Percentiles rank a stretch among this genome's conserved stretches.
phyloP scores from a whole-genome alignment of 1,140 invertebrate species.

The Drepana arcuata region DNA sequence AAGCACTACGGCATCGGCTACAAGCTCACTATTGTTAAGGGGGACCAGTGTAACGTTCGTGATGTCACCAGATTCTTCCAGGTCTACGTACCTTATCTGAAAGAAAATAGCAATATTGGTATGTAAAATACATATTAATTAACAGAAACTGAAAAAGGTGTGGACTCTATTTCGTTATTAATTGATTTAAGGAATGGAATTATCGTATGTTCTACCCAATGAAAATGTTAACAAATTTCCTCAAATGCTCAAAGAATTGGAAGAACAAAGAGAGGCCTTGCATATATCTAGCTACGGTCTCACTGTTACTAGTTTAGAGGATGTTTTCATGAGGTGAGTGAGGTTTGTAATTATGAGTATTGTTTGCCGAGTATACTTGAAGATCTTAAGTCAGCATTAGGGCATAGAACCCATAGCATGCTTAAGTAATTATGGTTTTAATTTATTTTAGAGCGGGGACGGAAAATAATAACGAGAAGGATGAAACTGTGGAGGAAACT shows the following conservation, averaged over 20 bases:
- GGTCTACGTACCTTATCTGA: constrained; percentile 72
- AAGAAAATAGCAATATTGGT: constrained; percentile 59
- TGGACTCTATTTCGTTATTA: too few species aligned
- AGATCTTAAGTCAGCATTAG: too few species aligned
- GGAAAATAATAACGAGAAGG: constrained; percentile 37
- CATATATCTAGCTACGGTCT: constrained; percentile 78
- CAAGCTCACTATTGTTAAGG: constrained; percentile 57
- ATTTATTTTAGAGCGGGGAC: constrained; percentile 65
- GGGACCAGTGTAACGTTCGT: constrained; percentile 67
- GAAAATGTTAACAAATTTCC: constrained; percentile 70
- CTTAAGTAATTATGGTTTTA: too few species aligned
- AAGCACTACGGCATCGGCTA: constrained; percentile 66
- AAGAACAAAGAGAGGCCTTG: constrained; percentile 75
- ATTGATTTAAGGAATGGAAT: constrained; percentile 62
- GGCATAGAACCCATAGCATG: too few species aligned
- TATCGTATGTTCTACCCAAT: constrained; percentile 73
- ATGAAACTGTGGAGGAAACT: too few species aligned
- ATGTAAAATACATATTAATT: too few species aligned
- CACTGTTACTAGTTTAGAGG: constrained; percentile 90
- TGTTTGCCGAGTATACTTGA: constrained; percentile 4
- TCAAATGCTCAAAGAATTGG: constrained; percentile 79
- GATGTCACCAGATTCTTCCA: constrained; percentile 72
- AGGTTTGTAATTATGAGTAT: too few species aligned
- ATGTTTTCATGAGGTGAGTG: constrained; percentile 91
- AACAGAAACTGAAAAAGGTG: too few species aligned